Conservation (phyloP, 2,888 invertebrate genomes). For the Melinopterus prodromus region DNA sequence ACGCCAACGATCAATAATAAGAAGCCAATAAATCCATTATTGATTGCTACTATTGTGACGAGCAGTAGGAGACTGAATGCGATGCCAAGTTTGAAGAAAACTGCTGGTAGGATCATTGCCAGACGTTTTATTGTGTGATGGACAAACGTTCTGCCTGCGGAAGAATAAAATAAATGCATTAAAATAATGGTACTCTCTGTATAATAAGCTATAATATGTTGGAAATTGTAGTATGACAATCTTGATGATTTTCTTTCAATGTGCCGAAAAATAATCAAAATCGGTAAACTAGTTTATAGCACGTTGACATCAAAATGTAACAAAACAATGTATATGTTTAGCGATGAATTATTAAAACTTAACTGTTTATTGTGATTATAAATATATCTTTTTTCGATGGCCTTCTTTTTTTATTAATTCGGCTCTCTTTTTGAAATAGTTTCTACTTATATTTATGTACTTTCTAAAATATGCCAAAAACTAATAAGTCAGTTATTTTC, state of each 20-base stretch:
- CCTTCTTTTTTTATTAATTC: too few relatives aligned
- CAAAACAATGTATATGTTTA: too few relatives aligned
- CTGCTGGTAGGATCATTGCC: slow-evolving; percentile 75
- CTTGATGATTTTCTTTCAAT: too few relatives aligned
- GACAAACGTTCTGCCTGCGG: slow-evolving; percentile 72
- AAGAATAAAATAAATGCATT: slow-evolving; percentile 34
- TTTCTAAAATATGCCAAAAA: neutral
- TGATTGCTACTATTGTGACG: slow-evolving; percentile 76
- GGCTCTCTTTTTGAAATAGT: neutral
- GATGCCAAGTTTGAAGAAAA: slow-evolving; percentile 80
- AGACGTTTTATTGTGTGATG: slow-evolving; percentile 76
- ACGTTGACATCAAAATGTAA: too few relatives aligned
- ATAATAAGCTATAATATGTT: neutral
- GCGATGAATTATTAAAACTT: too few relatives aligned
- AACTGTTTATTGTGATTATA: too few relatives aligned
- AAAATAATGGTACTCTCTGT: slow-evolving; percentile 8
- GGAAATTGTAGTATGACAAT: neutral
- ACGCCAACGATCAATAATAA: slow-evolving; percentile 59
- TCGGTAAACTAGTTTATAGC: too few relatives aligned
- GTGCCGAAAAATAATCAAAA: too few relatives aligned
- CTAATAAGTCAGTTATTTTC: neutral
- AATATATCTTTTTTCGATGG: too few relatives aligned
- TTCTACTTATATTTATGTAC: neutral
- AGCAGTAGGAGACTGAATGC: slow-evolving; percentile 76
- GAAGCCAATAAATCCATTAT: slow-evolving; percentile 80